Evolutionary conservation across 1,140 invertebrate genomes (phyloP).

Genomic region (Zeugodacus cucurbitae): DNA sequence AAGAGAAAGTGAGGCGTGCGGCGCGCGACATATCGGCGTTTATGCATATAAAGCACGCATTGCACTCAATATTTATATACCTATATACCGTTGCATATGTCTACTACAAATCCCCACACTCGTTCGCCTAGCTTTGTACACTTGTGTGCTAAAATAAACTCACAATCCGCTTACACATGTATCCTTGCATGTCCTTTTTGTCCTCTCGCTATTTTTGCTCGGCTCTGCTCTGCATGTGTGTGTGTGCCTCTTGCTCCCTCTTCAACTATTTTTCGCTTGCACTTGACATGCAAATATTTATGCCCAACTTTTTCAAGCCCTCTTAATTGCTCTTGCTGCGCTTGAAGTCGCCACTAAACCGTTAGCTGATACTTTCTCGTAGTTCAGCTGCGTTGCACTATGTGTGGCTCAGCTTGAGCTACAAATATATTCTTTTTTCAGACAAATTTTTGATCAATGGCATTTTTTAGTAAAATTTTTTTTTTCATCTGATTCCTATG

Average conservation of each 20-base stretch:
- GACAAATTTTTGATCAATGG: background rate
- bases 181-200: too few species aligned
- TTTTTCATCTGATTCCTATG: too few species aligned
- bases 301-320: background rate
- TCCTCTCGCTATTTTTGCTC: too few species aligned
- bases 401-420: too few species aligned
- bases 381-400: background rate
- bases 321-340: background rate
- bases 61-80: background rate
- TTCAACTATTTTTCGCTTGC: background rate
- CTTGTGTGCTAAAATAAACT: too few species aligned
- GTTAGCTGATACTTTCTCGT: background rate
- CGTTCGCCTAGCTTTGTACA: too few species aligned
- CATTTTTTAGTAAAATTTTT: too few species aligned
- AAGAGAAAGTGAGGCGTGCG: background rate
- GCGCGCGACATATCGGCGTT: background rate
- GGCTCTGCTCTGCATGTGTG: background rate
- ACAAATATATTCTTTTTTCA: too few species aligned
- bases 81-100: background rate
- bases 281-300: constrained; percentile 16
- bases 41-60: background rate
- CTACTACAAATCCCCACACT: too few species aligned
- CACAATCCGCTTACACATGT: too few species aligned
- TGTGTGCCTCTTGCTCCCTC: background rate
- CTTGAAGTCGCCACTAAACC: background rate